Conservation (phyloP, 2,113 vertebrate genomes). For the Actinemys pallida region DNA sequence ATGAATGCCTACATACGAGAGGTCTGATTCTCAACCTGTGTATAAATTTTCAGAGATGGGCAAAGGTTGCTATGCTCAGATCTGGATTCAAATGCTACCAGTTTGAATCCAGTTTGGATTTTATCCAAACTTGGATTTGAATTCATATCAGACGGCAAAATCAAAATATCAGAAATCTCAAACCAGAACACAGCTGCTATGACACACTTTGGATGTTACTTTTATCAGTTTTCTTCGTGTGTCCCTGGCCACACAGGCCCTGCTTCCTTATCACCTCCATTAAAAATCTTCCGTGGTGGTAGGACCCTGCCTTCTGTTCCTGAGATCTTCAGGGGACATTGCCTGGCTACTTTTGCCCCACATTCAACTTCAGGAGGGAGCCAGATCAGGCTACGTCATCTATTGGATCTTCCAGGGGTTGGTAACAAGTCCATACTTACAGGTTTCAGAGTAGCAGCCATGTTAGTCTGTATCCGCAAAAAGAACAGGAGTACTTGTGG, state of each 20-base stretch:
- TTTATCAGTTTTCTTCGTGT: not conserved
- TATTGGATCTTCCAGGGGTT: not conserved
- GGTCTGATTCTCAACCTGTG: not conserved
- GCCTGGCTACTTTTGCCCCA: too few species aligned
- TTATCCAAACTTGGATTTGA: not conserved
- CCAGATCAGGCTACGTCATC: not conserved
- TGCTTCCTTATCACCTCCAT: not conserved
- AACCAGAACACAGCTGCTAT: not conserved
- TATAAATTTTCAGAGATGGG: not conserved
- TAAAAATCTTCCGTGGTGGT: not conserved
- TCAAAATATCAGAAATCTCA: not conserved
- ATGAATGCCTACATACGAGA: not conserved
- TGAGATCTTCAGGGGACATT: not conserved
- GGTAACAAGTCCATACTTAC: not conserved
- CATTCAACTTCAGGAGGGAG: not conserved
- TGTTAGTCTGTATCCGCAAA: too few species aligned
- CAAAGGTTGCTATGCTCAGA: not conserved
- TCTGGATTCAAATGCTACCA: not conserved
- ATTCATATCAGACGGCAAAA: slow-evolving; percentile 10
- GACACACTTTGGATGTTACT: not conserved
- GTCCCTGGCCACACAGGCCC: not conserved
- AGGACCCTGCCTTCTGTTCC: not conserved
- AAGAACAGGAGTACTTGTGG: too few species aligned
- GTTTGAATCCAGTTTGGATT: not conserved
- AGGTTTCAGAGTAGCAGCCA: too few species aligned